A percentile compares a stretch with the other conserved stretches of the same genome.
Evolutionary conservation across 2,113 vertebrate genomes (phyloP).

Genomic region (Seriola rivoliana): DNA sequence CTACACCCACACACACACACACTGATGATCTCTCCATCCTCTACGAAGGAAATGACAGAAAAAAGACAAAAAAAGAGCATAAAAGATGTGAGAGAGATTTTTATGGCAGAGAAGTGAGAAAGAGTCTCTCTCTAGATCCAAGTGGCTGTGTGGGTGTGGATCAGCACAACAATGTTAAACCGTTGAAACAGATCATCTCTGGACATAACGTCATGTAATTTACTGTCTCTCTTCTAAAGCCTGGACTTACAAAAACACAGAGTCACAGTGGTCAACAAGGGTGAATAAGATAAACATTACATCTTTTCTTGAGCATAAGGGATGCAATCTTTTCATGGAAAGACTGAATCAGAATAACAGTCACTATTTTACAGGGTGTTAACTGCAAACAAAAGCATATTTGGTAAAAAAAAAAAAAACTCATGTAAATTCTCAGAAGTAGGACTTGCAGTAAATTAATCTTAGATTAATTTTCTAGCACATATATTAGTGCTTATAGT

Average conservation of each 20-base stretch:
- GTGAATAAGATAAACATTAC: slow-evolving; percentile 63
- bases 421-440: neutral
- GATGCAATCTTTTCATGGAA: slow-evolving; percentile 52
- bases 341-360: slow-evolving; percentile 40
- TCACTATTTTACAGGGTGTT: slow-evolving; percentile 21
- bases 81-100: slow-evolving; percentile 6
- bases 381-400: slow-evolving; percentile 24
- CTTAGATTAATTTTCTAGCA: neutral
- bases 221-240: slow-evolving; percentile 36
- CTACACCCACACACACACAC: slow-evolving; percentile 19
- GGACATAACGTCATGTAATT: slow-evolving; percentile 58
- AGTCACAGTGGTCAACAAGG: slow-evolving; percentile 19
- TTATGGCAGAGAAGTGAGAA: slow-evolving; percentile 20
- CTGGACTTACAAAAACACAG: slow-evolving; percentile 57
- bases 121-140: slow-evolving; percentile 22
- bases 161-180: slow-evolving; percentile 33
- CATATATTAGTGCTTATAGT: no score
- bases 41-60: slow-evolving; percentile 8
- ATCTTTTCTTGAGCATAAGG: slow-evolving; percentile 22
- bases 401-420: neutral
- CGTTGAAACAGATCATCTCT: slow-evolving; percentile 44
- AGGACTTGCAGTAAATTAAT: neutral
- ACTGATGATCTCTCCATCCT: slow-evolving; percentile 23
- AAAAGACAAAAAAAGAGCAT: neutral
- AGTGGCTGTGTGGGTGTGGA: slow-evolving; percentile 33